phyloP scores from a whole-genome alignment of 2,113 vertebrate genomes.

The Smithornis capensis region DNA sequence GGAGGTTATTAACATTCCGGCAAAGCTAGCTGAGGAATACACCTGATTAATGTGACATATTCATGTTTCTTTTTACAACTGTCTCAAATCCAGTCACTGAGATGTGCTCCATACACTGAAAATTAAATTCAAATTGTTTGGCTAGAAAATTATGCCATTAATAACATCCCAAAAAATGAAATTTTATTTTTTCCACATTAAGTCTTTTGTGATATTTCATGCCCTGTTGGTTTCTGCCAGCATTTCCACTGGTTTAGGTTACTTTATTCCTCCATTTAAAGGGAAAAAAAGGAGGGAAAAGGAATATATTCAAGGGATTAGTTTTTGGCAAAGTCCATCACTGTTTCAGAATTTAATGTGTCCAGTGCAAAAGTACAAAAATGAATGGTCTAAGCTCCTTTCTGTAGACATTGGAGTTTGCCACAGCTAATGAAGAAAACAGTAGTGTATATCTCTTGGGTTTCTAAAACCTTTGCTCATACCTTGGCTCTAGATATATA shows the following conservation, averaged over 20 bases:
- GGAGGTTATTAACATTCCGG: slow-evolving; percentile 63
- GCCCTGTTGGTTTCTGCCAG: slow-evolving; percentile 33
- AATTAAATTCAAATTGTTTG: slow-evolving; percentile 68
- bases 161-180: slow-evolving; percentile 43
- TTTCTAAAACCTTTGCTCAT: background rate
- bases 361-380: background rate
- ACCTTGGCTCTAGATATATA: fast-evolving
- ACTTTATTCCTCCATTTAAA: background rate
- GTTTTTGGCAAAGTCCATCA: background rate
- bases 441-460: background rate
- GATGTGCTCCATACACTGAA: slow-evolving; percentile 71
- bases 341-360: background rate
- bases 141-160: slow-evolving; percentile 62
- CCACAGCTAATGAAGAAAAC: background rate
- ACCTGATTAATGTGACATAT: slow-evolving; percentile 81
- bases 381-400: background rate
- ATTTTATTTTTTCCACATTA: slow-evolving; percentile 45
- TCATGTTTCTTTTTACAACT: slow-evolving; percentile 69
- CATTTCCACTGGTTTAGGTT: background rate
- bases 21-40: slow-evolving; percentile 77
- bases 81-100: slow-evolving; percentile 76
- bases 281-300: background rate
- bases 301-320: background rate
- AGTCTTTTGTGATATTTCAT: slow-evolving; percentile 42
- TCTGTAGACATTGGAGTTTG: background rate